Evolutionary conservation across 2,888 invertebrate species (phyloP).

Genomic region (Himalopsyche japonica): DNA sequence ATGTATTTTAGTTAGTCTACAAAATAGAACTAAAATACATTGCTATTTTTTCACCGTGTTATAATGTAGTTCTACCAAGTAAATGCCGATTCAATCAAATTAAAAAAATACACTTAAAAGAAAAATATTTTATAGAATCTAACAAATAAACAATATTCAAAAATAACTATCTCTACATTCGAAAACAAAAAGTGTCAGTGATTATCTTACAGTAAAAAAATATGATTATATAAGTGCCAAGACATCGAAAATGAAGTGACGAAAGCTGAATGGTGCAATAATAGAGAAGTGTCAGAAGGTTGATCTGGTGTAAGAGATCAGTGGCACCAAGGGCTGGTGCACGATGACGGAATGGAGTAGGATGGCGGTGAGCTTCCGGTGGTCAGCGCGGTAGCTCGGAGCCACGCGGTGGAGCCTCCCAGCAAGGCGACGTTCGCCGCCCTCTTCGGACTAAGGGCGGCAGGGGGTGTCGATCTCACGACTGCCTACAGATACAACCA

Average conservation of each 20-base stretch:
- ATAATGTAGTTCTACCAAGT: too few species aligned
- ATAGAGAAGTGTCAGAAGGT: neutral
- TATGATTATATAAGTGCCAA: too few species aligned
- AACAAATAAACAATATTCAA: too few species aligned
- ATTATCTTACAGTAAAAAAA: too few species aligned
- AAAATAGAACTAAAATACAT: too few species aligned
- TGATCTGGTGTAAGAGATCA: neutral
- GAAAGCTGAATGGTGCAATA: neutral
- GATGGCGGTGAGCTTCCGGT: neutral
- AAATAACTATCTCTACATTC: too few species aligned
- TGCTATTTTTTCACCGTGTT: too few species aligned
- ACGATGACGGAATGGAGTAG: neutral
- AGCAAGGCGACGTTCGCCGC: slow-evolving; percentile 69
- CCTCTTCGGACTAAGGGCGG: slow-evolving; percentile 62
- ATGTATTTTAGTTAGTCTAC: too few species aligned
- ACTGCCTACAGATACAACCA: slow-evolving; percentile 95
- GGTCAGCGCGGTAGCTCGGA: slow-evolving; percentile 29
- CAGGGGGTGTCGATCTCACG: slow-evolving; percentile 82
- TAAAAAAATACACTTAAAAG: too few species aligned
- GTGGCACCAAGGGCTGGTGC: neutral
- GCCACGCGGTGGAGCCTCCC: slow-evolving; percentile 64
- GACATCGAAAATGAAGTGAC: neutral
- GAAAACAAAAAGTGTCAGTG: neutral
- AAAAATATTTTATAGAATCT: too few species aligned
- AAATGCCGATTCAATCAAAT: too few species aligned